Evolutionary conservation across 2,797 vertebrate species (phyloP), one percentile per base, ranked within the genome.

Genomic region (Cygnus olor): DNA sequence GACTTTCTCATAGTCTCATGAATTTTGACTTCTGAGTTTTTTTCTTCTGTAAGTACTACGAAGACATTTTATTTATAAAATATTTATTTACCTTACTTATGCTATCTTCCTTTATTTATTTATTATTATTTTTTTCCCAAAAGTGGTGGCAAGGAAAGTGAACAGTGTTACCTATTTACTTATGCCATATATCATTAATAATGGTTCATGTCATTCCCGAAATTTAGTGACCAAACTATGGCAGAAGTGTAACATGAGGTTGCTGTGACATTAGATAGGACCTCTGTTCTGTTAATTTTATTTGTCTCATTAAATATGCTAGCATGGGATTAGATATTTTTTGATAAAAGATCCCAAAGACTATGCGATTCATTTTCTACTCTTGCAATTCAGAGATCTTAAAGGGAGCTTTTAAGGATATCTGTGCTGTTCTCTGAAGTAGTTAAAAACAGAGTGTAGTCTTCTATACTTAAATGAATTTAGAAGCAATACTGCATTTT

Each of bases 401-500:
- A 24, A 83, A 84, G 53, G 27, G 30, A 32, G 5, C 28, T 73
- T 28, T 81, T 83, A 65, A 72, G 18, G 82, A 56, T 74, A 32
- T 57, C 12, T 28, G 27, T 70, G 19, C 21, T 68, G 10, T 90
- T 25, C 47, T 83, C 49, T 83, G 54, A 89, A 92, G 28, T 38
- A 38, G 21, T 89, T 92, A 42, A 18, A 86, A 13, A 2, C 16
- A 69, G 20, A 53, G 17, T 66, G 20, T 51, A 40, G 24, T 86
- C 27, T 91, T 81, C 40, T 74, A 14, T 54, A 65, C 28, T 76
- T 89, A 89, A 87, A 61, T 89, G 6, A 81, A 56, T 88, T 93
- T 51, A 84, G 74, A 94, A 93, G 91, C 22, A 94, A 58, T 85
- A 38, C 42, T 42, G 8, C 14, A n/a, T 74, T 94, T 94, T 90